Base-by-base conservation (phyloP, 2,888 invertebrate genomes). In the Dorcus hopei region DNA sequence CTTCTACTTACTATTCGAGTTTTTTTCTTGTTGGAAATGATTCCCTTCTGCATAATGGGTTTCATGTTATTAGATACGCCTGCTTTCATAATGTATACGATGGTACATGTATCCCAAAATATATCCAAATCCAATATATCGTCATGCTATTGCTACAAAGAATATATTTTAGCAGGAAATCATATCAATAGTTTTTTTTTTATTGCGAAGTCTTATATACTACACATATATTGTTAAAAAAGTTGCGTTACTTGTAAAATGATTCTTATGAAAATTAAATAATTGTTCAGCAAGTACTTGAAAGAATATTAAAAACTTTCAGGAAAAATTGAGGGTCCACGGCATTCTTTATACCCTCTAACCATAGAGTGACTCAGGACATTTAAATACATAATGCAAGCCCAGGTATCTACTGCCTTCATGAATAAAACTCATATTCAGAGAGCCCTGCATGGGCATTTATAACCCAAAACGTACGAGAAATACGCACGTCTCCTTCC, bases 331-430 rank as follows among this genome's bases (percentile, higher is more conserved):
- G 58, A 58, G 38, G 41, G 54, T 38, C 7, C 33, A 16, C 19
- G 38, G 58, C 62, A 60, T 60, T 57, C 63, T 64, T 62, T 64
- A 61, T 62, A 59, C 56, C 51, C 52, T 47, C 53, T 51, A 40
- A 33, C 51, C 58, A 60, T 41, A 49, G 61, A 62, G 58, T 61
- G 64, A 59, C 70, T 70, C 62, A 58, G 67, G 68, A 70, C 72
- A 72, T 73, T 73, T 73, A 73, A 73, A 73, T 73, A 73, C 70
- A 73, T 73, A 73, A 73, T 73, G 72, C 71, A 72, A 65, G 70
- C 65, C 69, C 70, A 72, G 71, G 72, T 73, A 73, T 69, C 68
- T 64, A 65, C 66, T 68, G 68, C 67, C 70, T 72, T 73, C 73
- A 73, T 72, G 72, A 73, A 73, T 73, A 73, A 70, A 70, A 68